Base-by-base conservation (phyloP, 2,113 vertebrate genomes). In the Prionailurus bengalensis region DNA sequence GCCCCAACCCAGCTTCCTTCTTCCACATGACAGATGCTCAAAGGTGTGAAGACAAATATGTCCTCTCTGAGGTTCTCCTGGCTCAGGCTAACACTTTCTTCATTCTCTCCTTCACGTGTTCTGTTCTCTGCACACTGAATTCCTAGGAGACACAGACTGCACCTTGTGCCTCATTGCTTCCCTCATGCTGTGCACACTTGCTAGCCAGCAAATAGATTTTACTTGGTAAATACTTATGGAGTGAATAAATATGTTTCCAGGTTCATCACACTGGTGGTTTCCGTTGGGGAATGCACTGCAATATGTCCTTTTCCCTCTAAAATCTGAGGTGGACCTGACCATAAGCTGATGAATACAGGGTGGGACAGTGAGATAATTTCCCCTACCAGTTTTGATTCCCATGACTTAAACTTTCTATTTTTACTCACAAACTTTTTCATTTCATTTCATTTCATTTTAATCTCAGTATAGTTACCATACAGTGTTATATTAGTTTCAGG, bases 351-450 rank as follows among this genome's bases (percentile, higher is more conserved):
- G 48, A 89, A 84, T 5, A 71, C 2, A 76, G 25, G 4, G 39
- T 39, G 33, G 42, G 33, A 51, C 25, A 85, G 51, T 61, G 16
- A 70, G 63, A 65, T 27, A 58, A 84, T 48, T 48, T 86, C 36
- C 33, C 27, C 21, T 79, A 21, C 55, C 33, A 58, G 15, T 81
- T 90, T 81, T 86, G 87, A 74, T 33, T 25, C 36, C 58, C 58
- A 86, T 81, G 39, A 91, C 8, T 86, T 95, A 42, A 81, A 61
- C 29, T 74, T 86, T 65, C 31, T 61, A 17, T 90, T 90, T 89
- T 73, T 85, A 86, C 33, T 74, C 65, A 80, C 51, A 91, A 14
- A 36, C 5, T 39, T 92, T 78, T 78, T 25, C 23, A 25, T 73
- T 73, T 73, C 5, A 73, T n/a, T 73, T 74, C 48, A 76, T 16